A percentile compares a stretch with the other conserved stretches of the same genome.
phyloP scores from a whole-genome alignment of 2,113 vertebrate species.

The Caretta caretta region DNA sequence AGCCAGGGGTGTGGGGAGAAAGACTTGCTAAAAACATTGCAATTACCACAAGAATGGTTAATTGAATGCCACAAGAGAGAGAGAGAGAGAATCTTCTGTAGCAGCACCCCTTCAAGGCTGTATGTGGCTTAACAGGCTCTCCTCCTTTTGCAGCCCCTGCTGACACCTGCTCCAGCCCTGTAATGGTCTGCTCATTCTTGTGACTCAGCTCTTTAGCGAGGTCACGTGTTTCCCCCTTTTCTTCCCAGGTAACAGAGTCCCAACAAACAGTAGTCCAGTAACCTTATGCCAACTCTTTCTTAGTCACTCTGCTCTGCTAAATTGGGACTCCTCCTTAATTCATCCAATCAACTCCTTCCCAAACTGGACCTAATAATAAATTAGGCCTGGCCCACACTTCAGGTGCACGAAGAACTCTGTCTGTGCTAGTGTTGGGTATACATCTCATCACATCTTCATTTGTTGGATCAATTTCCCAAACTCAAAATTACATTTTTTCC shows the following conservation, averaged over 20 bases:
- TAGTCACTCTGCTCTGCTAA: background rate
- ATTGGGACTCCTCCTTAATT: background rate
- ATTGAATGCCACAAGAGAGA: background rate
- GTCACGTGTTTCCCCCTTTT: background rate
- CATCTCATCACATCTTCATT: background rate
- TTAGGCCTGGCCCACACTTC: background rate
- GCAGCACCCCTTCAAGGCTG: background rate
- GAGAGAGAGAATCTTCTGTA: background rate
- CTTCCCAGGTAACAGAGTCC: background rate
- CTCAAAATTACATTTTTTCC: background rate
- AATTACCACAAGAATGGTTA: constrained; percentile 17
- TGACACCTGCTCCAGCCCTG: background rate
- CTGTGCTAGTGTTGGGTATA: background rate
- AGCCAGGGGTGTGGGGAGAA: constrained; percentile 45
- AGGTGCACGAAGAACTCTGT: background rate
- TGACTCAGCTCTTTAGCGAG: background rate
- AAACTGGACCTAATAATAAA: background rate
- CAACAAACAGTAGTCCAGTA: background rate
- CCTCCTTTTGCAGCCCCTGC: background rate
- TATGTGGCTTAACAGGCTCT: background rate
- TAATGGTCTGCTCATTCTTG: background rate
- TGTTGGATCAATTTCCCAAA: constrained; percentile 32
- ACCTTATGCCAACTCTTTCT: background rate
- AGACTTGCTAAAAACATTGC: background rate
- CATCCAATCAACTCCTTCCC: too few species aligned